Evolutionary conservation across 2,797 vertebrate species (phyloP).

Genomic region (Otolemur crassicaudatus): DNA sequence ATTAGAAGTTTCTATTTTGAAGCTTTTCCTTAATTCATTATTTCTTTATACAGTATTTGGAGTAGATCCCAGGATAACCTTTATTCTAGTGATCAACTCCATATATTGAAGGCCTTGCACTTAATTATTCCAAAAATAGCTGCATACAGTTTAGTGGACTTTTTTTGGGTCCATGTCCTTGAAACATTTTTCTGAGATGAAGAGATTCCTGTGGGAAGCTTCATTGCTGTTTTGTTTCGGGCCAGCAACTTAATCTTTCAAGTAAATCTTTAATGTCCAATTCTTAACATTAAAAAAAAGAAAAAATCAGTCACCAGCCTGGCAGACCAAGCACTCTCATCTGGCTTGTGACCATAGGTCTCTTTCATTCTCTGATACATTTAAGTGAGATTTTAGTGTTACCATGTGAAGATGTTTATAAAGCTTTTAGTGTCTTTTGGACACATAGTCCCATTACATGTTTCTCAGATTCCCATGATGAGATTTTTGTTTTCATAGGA

Average conservation of each 20-base stretch:
- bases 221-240: background rate
- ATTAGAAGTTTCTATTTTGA: constrained; percentile 1
- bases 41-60: background rate
- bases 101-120: background rate
- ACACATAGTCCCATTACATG: background rate
- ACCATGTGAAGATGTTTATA: background rate
- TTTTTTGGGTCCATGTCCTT: background rate
- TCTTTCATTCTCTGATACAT: background rate
- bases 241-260: background rate
- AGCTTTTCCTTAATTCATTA: background rate
- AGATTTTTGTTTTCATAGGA: background rate
- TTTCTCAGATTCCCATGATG: background rate
- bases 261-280: constrained; percentile 2
- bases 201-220: background rate
- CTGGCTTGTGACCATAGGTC: background rate
- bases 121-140: constrained; percentile 52
- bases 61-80: background rate
- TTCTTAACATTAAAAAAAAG: background rate
- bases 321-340: background rate
- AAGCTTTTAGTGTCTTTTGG: background rate
- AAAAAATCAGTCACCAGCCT: background rate
- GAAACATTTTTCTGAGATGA: background rate
- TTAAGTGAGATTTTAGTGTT: background rate
- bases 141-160: background rate
- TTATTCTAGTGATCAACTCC: background rate